phyloP scores from a whole-genome alignment of 2,113 vertebrate species.

The Chlorodrepanis virens region DNA sequence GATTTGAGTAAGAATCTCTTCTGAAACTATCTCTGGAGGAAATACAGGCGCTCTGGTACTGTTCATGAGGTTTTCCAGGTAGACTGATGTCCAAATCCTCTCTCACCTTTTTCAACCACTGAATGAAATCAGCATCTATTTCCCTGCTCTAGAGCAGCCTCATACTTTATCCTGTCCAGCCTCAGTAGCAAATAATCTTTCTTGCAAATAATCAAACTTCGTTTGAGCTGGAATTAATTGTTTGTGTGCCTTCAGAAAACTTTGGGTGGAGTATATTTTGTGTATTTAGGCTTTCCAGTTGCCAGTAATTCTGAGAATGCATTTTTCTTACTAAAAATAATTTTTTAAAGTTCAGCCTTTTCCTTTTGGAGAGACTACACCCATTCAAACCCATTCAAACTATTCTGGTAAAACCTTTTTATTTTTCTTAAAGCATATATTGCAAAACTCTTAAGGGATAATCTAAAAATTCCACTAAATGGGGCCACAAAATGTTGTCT shows the following conservation, averaged over 20 bases:
- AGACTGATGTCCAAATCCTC: background rate
- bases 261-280: background rate
- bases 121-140: background rate
- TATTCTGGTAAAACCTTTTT: background rate
- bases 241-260: background rate
- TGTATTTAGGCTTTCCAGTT: background rate
- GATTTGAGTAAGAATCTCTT: background rate
- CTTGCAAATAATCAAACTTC: background rate
- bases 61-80: background rate
- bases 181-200: background rate
- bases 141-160: background rate
- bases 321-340: slow-evolving; percentile 10
- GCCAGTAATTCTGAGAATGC: background rate
- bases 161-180: background rate
- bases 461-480: background rate
- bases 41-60: background rate
- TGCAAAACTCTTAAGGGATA: background rate
- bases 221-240: background rate
- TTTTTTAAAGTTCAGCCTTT: background rate
- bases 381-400: background rate
- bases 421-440: background rate
- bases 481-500: background rate
- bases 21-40: background rate
- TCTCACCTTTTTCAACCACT: background rate
- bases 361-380: background rate